These are phyloP conservation scores for Acanthisitta chloris DNA, from an alignment of 2,113 vertebrate genomes.

Conservation along the genomic window DNA sequence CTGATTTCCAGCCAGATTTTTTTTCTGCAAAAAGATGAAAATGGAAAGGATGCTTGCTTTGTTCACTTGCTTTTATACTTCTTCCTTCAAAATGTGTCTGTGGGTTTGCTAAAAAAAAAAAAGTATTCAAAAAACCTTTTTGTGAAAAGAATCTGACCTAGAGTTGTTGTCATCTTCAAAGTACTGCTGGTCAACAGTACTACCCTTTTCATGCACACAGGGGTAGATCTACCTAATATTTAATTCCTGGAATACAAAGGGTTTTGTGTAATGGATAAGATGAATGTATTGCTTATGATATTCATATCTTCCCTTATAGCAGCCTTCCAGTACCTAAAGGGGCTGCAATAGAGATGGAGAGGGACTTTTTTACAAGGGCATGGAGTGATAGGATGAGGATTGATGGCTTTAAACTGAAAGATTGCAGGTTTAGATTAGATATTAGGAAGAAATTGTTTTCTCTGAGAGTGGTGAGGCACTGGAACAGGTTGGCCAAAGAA, in stretches of 20 bases:
- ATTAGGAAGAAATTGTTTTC: background rate
- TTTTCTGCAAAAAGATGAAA: background rate
- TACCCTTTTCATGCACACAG: background rate
- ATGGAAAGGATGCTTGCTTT: background rate
- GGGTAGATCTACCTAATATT: background rate
- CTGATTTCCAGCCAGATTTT: background rate
- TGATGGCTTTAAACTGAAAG: background rate
- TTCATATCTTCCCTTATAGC: background rate
- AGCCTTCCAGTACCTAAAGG: background rate
- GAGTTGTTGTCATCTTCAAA: background rate
- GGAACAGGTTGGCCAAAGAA: background rate
- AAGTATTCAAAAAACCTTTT: background rate
- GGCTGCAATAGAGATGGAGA: background rate
- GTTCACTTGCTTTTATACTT: background rate
- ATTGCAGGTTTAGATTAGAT: background rate
- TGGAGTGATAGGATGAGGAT: background rate
- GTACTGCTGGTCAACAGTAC: background rate
- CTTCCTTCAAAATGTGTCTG: background rate
- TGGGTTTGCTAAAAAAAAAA: background rate
- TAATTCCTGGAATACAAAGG: background rate
- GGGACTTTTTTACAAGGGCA: background rate
- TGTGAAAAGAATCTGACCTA: background rate
- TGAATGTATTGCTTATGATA: background rate
- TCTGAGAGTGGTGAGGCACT: background rate
- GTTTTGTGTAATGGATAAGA: background rate